These are phyloP conservation scores for Hyperoplus lanceolatus DNA, from an alignment of 2,797 vertebrate genomes.

Conservation along the genomic window DNA sequence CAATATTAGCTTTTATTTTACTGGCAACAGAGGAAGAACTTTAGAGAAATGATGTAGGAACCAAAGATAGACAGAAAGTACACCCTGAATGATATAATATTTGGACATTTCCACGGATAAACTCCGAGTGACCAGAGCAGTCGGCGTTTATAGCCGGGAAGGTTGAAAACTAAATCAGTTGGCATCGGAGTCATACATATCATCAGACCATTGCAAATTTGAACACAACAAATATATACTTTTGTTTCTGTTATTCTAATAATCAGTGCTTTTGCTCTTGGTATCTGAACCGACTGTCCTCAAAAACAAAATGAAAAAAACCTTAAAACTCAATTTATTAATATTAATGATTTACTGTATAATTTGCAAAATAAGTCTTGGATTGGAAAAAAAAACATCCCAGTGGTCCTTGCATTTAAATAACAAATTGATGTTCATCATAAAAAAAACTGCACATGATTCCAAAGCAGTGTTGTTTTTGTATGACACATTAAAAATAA, in stretches of 20 bases:
- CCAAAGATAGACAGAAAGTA: conserved; percentile 45
- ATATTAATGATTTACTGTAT: neutral
- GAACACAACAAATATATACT: neutral
- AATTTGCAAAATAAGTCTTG: neutral
- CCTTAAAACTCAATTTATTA: too few species aligned
- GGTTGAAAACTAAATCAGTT: conserved; percentile 9
- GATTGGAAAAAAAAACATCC: neutral
- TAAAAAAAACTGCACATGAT: too few species aligned
- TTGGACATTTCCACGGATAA: conserved; percentile 64
- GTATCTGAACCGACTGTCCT: neutral
- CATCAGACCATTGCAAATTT: conserved; percentile 9
- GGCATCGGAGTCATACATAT: conserved; percentile 26
- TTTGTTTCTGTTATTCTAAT: conserved; percentile 2
- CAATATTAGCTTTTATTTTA: conserved; percentile 77
- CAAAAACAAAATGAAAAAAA: too few species aligned
- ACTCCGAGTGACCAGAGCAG: conserved; percentile 2
- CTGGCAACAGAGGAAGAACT: conserved; percentile 63
- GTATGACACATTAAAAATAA: too few species aligned
- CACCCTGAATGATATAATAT: conserved; percentile 58
- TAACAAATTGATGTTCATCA: too few species aligned
- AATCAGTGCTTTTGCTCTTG: neutral
- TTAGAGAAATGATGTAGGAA: conserved; percentile 52
- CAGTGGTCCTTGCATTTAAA: neutral
- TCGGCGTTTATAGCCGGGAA: neutral
- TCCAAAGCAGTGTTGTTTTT: too few species aligned